Base-by-base conservation (phyloP, 2,888 invertebrate genomes). In the Tetragnatha montana region DNA sequence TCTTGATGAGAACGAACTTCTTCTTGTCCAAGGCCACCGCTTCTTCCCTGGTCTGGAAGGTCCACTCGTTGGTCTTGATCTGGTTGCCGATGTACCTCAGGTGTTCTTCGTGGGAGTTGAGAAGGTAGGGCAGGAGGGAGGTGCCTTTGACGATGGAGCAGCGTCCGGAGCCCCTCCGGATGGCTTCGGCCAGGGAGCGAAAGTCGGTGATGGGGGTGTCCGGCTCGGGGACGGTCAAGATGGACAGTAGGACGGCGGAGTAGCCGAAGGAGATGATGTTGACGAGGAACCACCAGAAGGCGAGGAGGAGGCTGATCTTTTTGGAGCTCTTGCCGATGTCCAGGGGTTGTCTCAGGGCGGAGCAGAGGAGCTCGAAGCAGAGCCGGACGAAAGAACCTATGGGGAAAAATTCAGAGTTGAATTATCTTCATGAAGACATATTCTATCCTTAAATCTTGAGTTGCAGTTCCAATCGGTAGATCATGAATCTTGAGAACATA, bases 161-260 rank as follows among this genome's bases (percentile, higher is more conserved):
- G 6, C 47, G 17, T n/a, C 73, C 74, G 0, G 51, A 74, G 10
- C 60, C 60, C 35, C 6, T 74, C 10, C n/a, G 21, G 2, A 82
- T 22, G 10, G 60, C 82, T 8, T 19, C 47, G 10, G 74, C 22
- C 0, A 82, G 35, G 6, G 73, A 22, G 51, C 19, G 22, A n/a
- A 74, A 74, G 35, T 82, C 22, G 12, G 19, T 21, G 10, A 82
- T 47, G 8, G 82, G 19, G 19, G 35, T 35, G 1, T 19, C 74
- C 35, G 73, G 73, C n/a, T 74, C 8, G 22, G 73, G 82, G 6
- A 73, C n/a, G 6, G 60, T 74, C 60, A 82, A 12, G 19, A 74
- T 14, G 12, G 82, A 60, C 51, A 82, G 12, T 35, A 82, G n/a
- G 17, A 69, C 74, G 3, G 82, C 74, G 1, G 82, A 82, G n/a